Evolutionary conservation across 2,888 invertebrate species (phyloP).

Genomic region (Nomada goodeniana): DNA sequence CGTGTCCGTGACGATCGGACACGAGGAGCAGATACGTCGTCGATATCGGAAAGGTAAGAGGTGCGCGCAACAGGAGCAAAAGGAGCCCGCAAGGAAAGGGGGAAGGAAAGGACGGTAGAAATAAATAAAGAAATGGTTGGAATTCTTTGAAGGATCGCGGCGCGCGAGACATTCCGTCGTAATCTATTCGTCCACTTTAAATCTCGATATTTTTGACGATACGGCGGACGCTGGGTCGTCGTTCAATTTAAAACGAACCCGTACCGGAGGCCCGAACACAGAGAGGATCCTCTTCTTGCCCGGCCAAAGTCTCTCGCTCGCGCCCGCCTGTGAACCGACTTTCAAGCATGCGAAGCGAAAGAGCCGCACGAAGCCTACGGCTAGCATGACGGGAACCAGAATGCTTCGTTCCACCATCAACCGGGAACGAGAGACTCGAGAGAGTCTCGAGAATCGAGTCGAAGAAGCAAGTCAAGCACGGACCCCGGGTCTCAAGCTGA

Average conservation of each 20-base stretch:
- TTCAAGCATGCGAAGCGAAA: slow-evolving; percentile 60
- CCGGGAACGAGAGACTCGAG: slow-evolving; percentile 63
- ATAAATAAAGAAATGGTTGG: slow-evolving; percentile 50
- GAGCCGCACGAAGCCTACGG: slow-evolving; percentile 79
- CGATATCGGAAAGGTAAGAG: slow-evolving; percentile 40
- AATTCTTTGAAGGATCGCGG: slow-evolving; percentile 59
- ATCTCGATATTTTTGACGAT: slow-evolving; percentile 67
- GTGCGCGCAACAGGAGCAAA: background rate
- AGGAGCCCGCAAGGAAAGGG: background rate
- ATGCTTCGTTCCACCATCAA: slow-evolving; percentile 77
- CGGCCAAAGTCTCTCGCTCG: slow-evolving; percentile 26
- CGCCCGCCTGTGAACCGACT: slow-evolving; percentile 31
- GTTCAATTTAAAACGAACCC: slow-evolving; percentile 71
- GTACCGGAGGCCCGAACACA: slow-evolving; percentile 6
- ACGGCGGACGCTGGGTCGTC: slow-evolving; percentile 66
- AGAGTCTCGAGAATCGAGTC: slow-evolving; percentile 72
- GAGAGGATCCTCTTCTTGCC: slow-evolving; percentile 32
- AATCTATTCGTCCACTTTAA: slow-evolving; percentile 65
- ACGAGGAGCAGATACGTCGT: slow-evolving; percentile 50
- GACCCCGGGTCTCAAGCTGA: slow-evolving; percentile 78
- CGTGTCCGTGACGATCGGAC: slow-evolving; percentile 51
- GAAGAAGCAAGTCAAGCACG: slow-evolving; percentile 69
- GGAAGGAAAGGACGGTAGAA: background rate
- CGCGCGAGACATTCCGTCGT: slow-evolving; percentile 58
- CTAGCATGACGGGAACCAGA: slow-evolving; percentile 80